Evolutionary conservation across 2,888 invertebrate genomes (phyloP), one percentile per base, ranked within the genome.

Genomic region (Phanerotoma sp.): DNA sequence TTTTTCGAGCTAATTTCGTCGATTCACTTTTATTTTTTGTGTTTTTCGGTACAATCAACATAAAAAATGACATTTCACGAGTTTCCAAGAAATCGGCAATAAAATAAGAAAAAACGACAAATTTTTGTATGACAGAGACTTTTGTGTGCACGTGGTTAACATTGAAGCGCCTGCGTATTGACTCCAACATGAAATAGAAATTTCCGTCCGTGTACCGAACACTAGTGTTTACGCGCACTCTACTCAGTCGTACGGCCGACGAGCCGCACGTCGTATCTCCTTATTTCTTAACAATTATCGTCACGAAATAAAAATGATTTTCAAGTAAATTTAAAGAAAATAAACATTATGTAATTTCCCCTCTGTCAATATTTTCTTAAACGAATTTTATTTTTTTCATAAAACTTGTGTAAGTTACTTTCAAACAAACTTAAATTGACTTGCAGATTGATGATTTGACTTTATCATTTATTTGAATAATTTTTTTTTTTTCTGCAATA

Each of bases 161-260:
- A 66, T 66, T 62, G 61, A 62, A 65, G 75, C 75, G 75, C 75
- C 71, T 75, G 75, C 75, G 75, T 74, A 71, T 64, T 63, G 44
- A 64, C 56, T 56, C 50, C 52, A 55, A 56, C 32, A 54, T 54
- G 51, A 63, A 61, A 63, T 61, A 61, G 63, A 63, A 61, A 61
- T 63, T 63, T 63, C 63, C 57, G 60, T 56, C 47, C 61, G 56
- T 59, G 60, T 58, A 61, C 60, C 47, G 58, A 63, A 60, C 56
- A 55, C 44, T 54, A 51, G 59, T 57, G 59, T 58, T 61, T 61
- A 62, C 56, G 57, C 56, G 51, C 56, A 52, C 54, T 44, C 60
- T 54, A 52, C 54, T 44, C 60, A 61, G 56, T 57, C 51, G 63
- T 61, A 56, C 63, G 61, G 58, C 58, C 55, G 61, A 61, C 63